Percentiles rank a stretch among this genome's conserved stretches.
These are phyloP conservation scores for Rhorus exstirpatorius DNA, from an alignment of 2,888 invertebrate genomes.

Conservation along the genomic window DNA sequence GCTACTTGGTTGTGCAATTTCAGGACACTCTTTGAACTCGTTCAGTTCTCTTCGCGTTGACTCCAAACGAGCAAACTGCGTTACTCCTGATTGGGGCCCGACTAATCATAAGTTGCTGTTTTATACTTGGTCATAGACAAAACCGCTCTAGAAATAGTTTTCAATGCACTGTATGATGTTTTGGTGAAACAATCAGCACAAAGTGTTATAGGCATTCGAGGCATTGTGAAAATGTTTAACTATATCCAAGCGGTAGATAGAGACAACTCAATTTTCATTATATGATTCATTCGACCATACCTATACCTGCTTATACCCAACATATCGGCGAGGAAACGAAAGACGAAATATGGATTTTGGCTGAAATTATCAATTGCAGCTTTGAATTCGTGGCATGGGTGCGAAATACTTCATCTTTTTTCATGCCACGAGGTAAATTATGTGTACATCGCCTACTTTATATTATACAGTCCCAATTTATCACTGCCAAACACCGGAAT, in stretches of 20 bases:
- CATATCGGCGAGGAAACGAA: neutral
- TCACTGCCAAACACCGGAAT: neutral
- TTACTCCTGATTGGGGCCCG: conserved; percentile 28
- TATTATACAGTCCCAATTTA: neutral
- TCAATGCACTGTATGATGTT: neutral
- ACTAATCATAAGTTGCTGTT: conserved; percentile 6
- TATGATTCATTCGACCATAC: too few relatives aligned
- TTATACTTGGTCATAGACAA: neutral
- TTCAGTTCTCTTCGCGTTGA: conserved; percentile 23
- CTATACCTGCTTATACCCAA: too few relatives aligned
- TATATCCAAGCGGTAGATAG: too few relatives aligned
- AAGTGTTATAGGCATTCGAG: neutral
- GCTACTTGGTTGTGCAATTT: conserved; percentile 45
- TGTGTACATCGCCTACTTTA: neutral
- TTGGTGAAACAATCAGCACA: neutral
- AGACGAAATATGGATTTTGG: neutral
- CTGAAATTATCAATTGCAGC: too few relatives aligned
- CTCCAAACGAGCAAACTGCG: conserved; percentile 40
- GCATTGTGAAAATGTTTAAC: too few relatives aligned
- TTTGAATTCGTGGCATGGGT: neutral
- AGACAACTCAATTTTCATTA: too few relatives aligned
- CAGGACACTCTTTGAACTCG: conserved; percentile 25
- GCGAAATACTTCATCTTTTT: neutral
- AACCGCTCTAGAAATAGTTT: conserved; percentile 11
- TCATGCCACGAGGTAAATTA: too few relatives aligned